phyloP scores from a whole-genome alignment of 2,797 vertebrate genomes.

The Catharus ustulatus region DNA sequence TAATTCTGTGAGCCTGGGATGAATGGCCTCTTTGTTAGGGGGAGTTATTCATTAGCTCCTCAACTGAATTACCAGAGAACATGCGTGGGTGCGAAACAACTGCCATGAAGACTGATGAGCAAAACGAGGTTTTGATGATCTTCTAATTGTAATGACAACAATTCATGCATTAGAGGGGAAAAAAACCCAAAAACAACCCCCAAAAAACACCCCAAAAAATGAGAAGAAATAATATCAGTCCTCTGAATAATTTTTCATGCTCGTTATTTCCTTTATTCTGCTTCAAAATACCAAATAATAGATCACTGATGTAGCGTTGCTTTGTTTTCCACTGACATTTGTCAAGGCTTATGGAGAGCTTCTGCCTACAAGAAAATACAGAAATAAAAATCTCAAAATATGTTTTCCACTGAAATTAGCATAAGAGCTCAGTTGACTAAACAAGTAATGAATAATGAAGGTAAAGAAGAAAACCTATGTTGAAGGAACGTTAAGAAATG shows the following conservation, averaged over 20 bases:
- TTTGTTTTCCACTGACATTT: constrained; percentile 54
- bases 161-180: constrained; percentile 45
- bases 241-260: constrained; percentile 15
- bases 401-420: not conserved
- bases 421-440: constrained; percentile 21
- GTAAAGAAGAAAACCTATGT: not conserved
- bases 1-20: constrained; percentile 78
- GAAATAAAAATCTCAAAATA: constrained; percentile 30
- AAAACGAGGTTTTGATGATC: constrained; percentile 75
- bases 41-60: constrained; percentile 79
- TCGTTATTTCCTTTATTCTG: not conserved
- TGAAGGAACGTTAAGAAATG: not conserved
- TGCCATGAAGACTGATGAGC: constrained; percentile 69
- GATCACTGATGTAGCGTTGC: not conserved
- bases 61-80: constrained; percentile 75
- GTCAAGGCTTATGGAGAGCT: constrained; percentile 24
- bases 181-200: not conserved
- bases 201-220: not conserved
- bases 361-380: constrained; percentile 41
- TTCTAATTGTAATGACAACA: constrained; percentile 71
- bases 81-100: constrained; percentile 72
- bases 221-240: constrained; percentile 11
- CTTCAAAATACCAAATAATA: constrained; percentile 39
- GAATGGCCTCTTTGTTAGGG: constrained; percentile 83
- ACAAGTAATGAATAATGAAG: not conserved